A percentile compares a stretch with the other conserved stretches of the same genome.
phyloP scores from a whole-genome alignment of 2,797 vertebrate species.

The Scolopax rusticola region DNA sequence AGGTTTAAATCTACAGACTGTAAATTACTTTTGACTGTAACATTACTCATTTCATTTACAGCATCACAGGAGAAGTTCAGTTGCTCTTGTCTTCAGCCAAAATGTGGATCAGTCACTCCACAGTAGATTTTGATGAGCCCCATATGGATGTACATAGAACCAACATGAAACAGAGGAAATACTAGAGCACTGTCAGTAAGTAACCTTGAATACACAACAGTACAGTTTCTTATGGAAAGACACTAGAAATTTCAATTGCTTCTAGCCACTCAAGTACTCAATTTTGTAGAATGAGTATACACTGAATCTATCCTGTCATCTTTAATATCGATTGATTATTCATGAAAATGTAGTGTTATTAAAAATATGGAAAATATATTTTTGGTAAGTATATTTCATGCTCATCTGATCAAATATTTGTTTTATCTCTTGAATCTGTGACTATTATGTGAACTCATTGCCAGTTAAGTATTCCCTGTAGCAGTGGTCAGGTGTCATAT shows the following conservation, averaged over 20 bases:
- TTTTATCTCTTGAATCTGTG: conserved; percentile 5
- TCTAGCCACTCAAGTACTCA: neutral
- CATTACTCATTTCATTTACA: conserved; percentile 59
- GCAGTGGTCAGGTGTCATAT: conserved; percentile 11
- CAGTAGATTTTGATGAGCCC: conserved; percentile 26
- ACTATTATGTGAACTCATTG: neutral
- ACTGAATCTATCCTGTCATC: neutral
- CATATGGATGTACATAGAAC: conserved; percentile 19
- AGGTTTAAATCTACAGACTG: conserved; percentile 58
- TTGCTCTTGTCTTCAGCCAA: conserved; percentile 46
- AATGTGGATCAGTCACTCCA: conserved; percentile 47
- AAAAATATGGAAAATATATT: conserved; percentile 27
- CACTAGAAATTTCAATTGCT: neutral
- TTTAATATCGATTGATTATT: conserved; percentile 6
- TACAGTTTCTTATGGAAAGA: neutral
- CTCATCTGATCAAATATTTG: conserved; percentile 13
- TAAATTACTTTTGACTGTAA: conserved; percentile 68
- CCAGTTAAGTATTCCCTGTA: neutral
- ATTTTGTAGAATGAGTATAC: neutral
- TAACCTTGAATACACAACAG: conserved; percentile 3
- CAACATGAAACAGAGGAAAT: conserved; percentile 7
- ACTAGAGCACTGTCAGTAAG: neutral
- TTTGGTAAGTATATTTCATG: conserved; percentile 21
- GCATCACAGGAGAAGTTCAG: conserved; percentile 45
- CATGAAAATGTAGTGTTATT: neutral